Evolutionary conservation across 2,888 invertebrate species (phyloP), one percentile per base, ranked within the genome.

Genomic region (Aphidoletes aphidimyza): DNA sequence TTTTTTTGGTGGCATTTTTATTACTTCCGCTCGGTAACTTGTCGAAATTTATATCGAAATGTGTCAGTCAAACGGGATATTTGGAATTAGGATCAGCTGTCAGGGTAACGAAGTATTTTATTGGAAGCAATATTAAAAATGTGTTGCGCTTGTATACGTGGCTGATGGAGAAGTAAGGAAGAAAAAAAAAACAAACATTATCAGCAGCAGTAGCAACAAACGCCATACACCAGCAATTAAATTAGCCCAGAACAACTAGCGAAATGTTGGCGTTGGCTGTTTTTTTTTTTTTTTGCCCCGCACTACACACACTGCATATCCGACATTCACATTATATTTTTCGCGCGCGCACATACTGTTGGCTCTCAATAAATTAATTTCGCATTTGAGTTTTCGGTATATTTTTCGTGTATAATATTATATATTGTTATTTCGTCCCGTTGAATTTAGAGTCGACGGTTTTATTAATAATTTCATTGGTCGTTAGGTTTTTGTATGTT

Each of bases 391-490:
- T n/a, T 42, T 42, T 14, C 8, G 30, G 30, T 34, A 1, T 30
- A n/a, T 30, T 69, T 1, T n/a, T 3, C 5, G 5, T 54, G 69
- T 69, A 30, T 17, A n/a, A 30, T 30, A 69, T 69, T 69, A 30
- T 30, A 69, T 69, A 69, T 69, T 34, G 69, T 69, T 69, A 30
- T 69, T 69, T 69, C 34, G 54, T 19, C 47, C 3, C 26, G 19
- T 30, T n/a, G 69, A 69, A 69, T 30, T 69, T 69, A 30, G 30
- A 30, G 69, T 30, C 14, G 69, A 30, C 30, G 3, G 69, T 54
- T 69, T 69, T 69, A 69, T 69, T 69, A 69, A 69, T 69, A 69
- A 69, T 69, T 69, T 69, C 69, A 69, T 69, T 69, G 69, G 69
- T 69, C 69, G 69, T 69, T 69, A 14, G 34, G 69, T 69, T 30